Base-by-base conservation (phyloP, 2,113 vertebrate genomes). In the Galbula dea region DNA sequence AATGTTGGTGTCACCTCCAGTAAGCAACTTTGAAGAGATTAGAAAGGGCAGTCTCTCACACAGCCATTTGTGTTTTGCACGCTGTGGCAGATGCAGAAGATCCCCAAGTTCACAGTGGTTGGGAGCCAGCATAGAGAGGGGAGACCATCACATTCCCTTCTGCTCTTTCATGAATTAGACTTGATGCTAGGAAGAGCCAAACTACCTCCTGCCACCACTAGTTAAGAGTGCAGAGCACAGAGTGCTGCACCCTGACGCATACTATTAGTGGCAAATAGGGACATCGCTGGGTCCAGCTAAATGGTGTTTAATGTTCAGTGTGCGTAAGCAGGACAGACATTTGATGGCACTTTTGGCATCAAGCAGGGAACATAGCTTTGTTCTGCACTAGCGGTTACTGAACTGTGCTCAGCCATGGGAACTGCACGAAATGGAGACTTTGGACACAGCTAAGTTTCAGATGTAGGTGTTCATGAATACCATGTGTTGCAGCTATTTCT, bases 351-450 rank as follows among this genome's bases (percentile, higher is more conserved):
- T 83, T 89, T 13, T 79, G 81, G 49, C 67, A 62, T 52, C 54
- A 73, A 14, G 6, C 67, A 66, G 78, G 58, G 45, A 84, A 46
- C 41, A 21, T 16, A 59, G 65, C 62, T 92, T 89, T 73, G 62
- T 89, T 93, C 4, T 2, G 18, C 58, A 15, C 0, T 72, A n/a
- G 48, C 4, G 9, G 29, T 67, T 81, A 58, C 80, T 73, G 75
- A 81, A 45, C 36, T 37, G 29, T 17, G 48, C 41, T 73, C 75
- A 77, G 69, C 71, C 37, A 6, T 12, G 43, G 65, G 65, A 82
- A 30, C 37, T 0, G 10, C 27, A 17, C 2, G 0, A 57, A 79
- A 58, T 0, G 0, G 61, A 67, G 69, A 15, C 45, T 68, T 67
- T 19, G 37, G 58, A 16, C 54, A 41, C 3, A 9, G 34, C 24